A percentile compares a stretch with the other conserved stretches of the same genome.
Conservation (phyloP, 2,797 vertebrate genomes). For the Megaceryle alcyon region DNA sequence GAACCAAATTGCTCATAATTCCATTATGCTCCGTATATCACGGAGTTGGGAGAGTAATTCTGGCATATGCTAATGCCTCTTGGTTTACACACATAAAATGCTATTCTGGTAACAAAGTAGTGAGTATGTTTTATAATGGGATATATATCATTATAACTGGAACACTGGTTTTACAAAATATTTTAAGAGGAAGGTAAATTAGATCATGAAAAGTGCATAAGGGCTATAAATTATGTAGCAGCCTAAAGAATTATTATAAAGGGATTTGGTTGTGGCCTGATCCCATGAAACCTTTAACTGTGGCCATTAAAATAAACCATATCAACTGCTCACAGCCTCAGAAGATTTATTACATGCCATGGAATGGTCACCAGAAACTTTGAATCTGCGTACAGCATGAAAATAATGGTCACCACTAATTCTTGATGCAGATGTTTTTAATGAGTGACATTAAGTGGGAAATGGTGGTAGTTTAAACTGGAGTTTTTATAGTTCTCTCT, state of each 20-base stretch:
- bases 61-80: slow-evolving; percentile 19
- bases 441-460: slow-evolving; percentile 3
- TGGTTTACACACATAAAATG: slow-evolving; percentile 53
- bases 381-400: background rate
- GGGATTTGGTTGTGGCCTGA: slow-evolving; percentile 69
- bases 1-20: slow-evolving; percentile 49
- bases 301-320: slow-evolving; percentile 68
- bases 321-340: background rate
- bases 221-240: slow-evolving; percentile 77
- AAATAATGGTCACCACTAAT: background rate
- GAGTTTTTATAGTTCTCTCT: slow-evolving; percentile 7
- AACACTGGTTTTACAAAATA: slow-evolving; percentile 77
- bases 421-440: slow-evolving; percentile 38
- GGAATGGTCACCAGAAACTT: slow-evolving; percentile 25
- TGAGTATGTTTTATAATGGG: slow-evolving; percentile 64
- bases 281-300: slow-evolving; percentile 74
- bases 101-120: slow-evolving; percentile 59
- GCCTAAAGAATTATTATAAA: slow-evolving; percentile 79
- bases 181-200: slow-evolving; percentile 80
- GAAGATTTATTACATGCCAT: slow-evolving; percentile 20
- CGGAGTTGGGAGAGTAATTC: slow-evolving; percentile 23
- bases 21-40: slow-evolving; percentile 43
- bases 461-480: background rate
- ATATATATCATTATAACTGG: slow-evolving; percentile 77
- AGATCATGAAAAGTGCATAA: slow-evolving; percentile 80